Percentiles rank a stretch among this genome's conserved stretches.
Evolutionary conservation across 2,797 vertebrate species (phyloP).

Genomic region (Rallus crepitans): DNA sequence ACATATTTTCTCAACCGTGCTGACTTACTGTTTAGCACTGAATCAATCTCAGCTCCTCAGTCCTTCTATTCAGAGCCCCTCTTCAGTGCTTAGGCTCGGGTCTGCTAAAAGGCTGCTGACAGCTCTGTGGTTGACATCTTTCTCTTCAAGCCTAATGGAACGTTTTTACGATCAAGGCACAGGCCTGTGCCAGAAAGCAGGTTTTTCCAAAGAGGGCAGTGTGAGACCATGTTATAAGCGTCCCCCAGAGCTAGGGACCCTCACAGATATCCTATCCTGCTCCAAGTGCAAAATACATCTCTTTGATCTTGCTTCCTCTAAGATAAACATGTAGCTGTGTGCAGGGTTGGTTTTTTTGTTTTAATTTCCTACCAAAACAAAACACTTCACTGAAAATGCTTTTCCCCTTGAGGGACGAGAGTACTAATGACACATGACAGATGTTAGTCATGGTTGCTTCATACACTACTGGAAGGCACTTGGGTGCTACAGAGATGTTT

Average conservation of each 20-base stretch:
- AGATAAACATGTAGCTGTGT: not conserved
- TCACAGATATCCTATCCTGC: not conserved
- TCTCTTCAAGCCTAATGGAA: not conserved
- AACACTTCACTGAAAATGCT: conserved; percentile 44
- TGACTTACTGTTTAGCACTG: not conserved
- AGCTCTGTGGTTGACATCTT: not conserved
- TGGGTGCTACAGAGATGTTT: not conserved
- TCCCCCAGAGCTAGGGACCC: not conserved
- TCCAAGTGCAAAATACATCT: not conserved
- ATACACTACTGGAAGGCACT: conserved; percentile 16
- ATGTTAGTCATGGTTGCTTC: conserved; percentile 51
- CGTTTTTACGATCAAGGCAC: not conserved
- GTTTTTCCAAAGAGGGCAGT: not conserved
- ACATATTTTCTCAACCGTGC: not conserved
- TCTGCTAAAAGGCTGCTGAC: not conserved
- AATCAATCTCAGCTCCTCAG: not conserved
- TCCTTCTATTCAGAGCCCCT: not conserved
- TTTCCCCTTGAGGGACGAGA: conserved; percentile 29
- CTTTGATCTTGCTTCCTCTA: not conserved
- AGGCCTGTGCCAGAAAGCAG: not conserved
- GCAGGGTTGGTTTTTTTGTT: not conserved
- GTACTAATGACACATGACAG: conserved; percentile 52
- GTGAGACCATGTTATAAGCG: not conserved
- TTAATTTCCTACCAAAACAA: conserved; percentile 52
- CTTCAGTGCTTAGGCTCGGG: not conserved